phyloP scores from a whole-genome alignment of 1,140 invertebrate genomes.

The Grapholita molesta region DNA sequence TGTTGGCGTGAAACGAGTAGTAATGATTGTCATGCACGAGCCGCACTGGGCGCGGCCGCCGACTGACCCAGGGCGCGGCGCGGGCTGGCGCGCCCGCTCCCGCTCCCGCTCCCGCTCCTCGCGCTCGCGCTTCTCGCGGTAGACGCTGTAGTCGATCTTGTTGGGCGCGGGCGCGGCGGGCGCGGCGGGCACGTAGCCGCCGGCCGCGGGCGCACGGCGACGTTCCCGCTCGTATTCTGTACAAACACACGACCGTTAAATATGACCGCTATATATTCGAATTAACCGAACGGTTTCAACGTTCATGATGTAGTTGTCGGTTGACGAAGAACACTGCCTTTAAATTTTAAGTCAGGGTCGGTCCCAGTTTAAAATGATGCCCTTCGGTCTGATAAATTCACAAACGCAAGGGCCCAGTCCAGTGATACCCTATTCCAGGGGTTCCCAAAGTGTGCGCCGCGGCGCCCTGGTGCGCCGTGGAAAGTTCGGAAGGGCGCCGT shows the following conservation, averaged over 20 bases:
- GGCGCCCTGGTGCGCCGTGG: no score
- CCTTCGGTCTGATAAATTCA: background rate
- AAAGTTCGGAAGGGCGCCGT: no score
- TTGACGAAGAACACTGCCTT: no score
- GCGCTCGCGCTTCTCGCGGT: slow-evolving; percentile 67
- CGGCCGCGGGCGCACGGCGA: slow-evolving; percentile 52
- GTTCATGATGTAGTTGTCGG: no score
- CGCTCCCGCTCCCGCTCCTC: slow-evolving; percentile 60
- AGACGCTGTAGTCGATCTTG: slow-evolving; percentile 71
- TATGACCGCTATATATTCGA: no score
- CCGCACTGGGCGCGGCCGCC: no score
- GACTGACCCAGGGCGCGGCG: background rate
- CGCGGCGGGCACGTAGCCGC: slow-evolving; percentile 62
- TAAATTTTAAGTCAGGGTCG: no score
- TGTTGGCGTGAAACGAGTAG: no score
- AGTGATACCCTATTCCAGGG: background rate
- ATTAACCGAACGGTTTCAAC: no score
- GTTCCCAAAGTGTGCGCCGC: no score
- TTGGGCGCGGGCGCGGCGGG: slow-evolving; percentile 41
- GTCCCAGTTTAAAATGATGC: background rate
- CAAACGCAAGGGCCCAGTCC: background rate
- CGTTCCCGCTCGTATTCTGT: slow-evolving; percentile 68
- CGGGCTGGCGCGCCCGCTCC: slow-evolving; percentile 19
- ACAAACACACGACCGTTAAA: background rate
- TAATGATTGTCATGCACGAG: no score